Percentiles rank a stretch among this genome's conserved stretches.
These are phyloP conservation scores for Pocillopora meandrina DNA, from an alignment of 92 coral and sea anemone genomes.

Conservation along the genomic window DNA sequence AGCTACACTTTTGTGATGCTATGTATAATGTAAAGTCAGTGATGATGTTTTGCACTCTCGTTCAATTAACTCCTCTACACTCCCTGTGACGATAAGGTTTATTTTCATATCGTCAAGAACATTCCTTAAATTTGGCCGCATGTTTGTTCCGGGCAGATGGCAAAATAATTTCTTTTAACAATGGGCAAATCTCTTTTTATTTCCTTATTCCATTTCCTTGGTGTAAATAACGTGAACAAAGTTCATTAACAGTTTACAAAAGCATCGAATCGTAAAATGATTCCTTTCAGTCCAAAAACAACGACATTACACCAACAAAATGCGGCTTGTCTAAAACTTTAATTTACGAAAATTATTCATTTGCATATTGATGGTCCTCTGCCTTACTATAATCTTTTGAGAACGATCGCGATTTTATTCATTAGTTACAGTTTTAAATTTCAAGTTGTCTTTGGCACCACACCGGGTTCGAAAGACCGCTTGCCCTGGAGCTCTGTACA, in stretches of 20 bases:
- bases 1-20: neutral
- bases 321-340: no score
- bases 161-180: neutral
- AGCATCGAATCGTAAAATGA: neutral
- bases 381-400: no score
- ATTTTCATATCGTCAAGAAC: neutral
- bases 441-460: no score
- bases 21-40: neutral
- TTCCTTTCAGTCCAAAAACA: no score
- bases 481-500: no score
- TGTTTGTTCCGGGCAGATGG: conserved; percentile 24
- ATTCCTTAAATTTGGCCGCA: neutral
- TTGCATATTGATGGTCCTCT: no score
- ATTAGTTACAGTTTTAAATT: no score
- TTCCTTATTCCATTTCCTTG: conserved; percentile 3
- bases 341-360: no score
- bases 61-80: neutral
- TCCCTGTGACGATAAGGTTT: neutral
- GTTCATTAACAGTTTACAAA: neutral
- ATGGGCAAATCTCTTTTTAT: neutral
- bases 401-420: no score
- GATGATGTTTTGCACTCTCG: neutral
- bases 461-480: no score
- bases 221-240: neutral
- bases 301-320: neutral